These are phyloP conservation scores for Passer montanus DNA, from an alignment of 2,113 vertebrate species.

Conservation along the genomic window DNA sequence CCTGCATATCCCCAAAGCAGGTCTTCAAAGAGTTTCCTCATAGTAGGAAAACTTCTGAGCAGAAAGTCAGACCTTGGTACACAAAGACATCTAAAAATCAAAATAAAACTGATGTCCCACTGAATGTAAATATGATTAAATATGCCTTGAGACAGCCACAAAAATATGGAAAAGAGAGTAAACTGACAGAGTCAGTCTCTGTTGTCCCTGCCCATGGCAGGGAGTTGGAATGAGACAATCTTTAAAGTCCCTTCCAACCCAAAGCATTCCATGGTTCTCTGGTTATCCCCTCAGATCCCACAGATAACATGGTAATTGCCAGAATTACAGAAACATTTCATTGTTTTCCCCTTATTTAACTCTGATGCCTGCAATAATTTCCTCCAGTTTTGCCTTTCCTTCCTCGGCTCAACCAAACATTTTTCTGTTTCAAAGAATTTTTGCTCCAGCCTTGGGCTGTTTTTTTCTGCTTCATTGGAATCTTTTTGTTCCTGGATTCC, in stretches of 20 bases:
- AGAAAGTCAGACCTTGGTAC: not conserved
- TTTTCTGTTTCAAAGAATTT: not conserved
- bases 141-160: not conserved
- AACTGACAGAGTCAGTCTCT: not conserved
- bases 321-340: not conserved
- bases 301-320: not conserved
- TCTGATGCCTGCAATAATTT: not conserved
- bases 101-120: not conserved
- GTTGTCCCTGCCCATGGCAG: not conserved
- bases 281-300: not conserved
- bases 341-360: not conserved
- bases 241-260: not conserved
- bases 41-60: not conserved
- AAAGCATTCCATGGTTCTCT: not conserved
- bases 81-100: not conserved
- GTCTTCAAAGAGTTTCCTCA: not conserved
- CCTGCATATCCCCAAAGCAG: not conserved
- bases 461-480: not conserved
- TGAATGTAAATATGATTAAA: not conserved
- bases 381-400: not conserved
- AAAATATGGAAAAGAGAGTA: not conserved
- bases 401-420: not conserved
- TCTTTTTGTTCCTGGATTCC: not conserved
- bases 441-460: not conserved
- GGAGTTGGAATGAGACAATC: not conserved